Base-by-base conservation (phyloP, 1,140 invertebrate species). In the Diabrotica virgifera region DNA sequence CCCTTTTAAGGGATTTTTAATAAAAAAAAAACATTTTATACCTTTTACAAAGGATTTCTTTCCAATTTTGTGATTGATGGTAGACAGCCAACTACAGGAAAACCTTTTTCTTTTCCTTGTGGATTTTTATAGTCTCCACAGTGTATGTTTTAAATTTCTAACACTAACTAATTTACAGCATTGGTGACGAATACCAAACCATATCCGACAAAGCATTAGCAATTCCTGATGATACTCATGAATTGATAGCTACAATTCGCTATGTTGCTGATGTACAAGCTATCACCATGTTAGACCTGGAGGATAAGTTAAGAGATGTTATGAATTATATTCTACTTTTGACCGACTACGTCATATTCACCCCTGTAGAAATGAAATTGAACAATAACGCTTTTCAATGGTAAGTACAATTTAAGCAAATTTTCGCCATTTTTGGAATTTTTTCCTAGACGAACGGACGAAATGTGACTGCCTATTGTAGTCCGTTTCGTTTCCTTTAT, bases 321-420 rank as follows among this genome's bases (percentile, higher is more conserved):
- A 77, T 89, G 76, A 79, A 81, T 66, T 87, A 89, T 63, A 86
- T 93, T 12, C 76, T 89, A 65, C 93, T 94, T 77, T 78, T 94
- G 5, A 88, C 91, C 5, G 92, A 96, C 78, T 90, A 92, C 75
- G 87, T 87, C 0, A 78, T 84, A 0, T 87, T 96, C 61, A 89
- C 89, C 0, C 88, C 91, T 0, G 81, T 92, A 7, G 92, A 97
- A 80, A 89, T 96, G 65, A 93, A 94, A 76, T 87, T 89, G 9
- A 96, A 95, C 75, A 92, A 90, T 64, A 88, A 89, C 63, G 88
- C 91, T 0, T 95, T 95, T 74, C 88, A 91, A 72, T 96, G 93
- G 93, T 85, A 76, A 74, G 55, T 55, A 24, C 0, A 12, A 24
- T 35, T 36, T 46, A 13, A 24, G n/a, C n/a, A 61, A 56, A 46